Evolutionary conservation across 2,797 vertebrate species (phyloP), one percentile per base, ranked within the genome.

Genomic region (Xerus rutilus): DNA sequence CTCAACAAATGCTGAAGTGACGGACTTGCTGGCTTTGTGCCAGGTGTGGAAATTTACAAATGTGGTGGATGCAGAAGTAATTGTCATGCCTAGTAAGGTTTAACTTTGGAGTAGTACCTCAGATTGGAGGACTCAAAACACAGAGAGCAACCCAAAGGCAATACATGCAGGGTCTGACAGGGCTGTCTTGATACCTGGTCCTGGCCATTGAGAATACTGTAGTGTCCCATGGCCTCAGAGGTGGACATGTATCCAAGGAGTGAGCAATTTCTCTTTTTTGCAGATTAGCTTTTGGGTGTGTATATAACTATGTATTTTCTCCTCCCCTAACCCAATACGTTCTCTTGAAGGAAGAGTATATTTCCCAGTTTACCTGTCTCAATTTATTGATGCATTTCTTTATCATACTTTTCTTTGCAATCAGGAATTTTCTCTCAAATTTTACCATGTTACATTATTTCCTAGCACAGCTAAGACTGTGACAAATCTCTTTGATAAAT

Each of bases 21-120:
- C 0, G 0, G 62, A 28, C 49, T 90, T 88, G 23, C 32, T 32
- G 86, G 43, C 57, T 92, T 70, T 65, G 79, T 83, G 54, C 47
- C 59, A 83, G 20, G 30, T 18, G 20, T 70, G 82, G 78, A 62
- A 65, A 62, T 70, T 97, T 97, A 82, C 49, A 76, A 73, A 21
- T 45, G 59, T 79, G 45, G 49, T 90, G 54, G 87, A 73, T 69
- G 45, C 18, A 30, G 82, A 92, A 65, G 57, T 23, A 65, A 77
- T 81, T 73, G 7, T 43, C 91, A 67, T 39, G 21, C 13, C 73
- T 54, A 76, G 47, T 2, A 39, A 86, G 45, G 72, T 86, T 85
- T 81, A 87, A 39, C 43, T 91, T 81, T 2, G 47, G 77, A 88
- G 32, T 45, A 64, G 74, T 35, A 72, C 25, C 23, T 89, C 39